Evolutionary conservation across 2,113 vertebrate genomes (phyloP).

Genomic region (Oreochromis tanganicae): DNA sequence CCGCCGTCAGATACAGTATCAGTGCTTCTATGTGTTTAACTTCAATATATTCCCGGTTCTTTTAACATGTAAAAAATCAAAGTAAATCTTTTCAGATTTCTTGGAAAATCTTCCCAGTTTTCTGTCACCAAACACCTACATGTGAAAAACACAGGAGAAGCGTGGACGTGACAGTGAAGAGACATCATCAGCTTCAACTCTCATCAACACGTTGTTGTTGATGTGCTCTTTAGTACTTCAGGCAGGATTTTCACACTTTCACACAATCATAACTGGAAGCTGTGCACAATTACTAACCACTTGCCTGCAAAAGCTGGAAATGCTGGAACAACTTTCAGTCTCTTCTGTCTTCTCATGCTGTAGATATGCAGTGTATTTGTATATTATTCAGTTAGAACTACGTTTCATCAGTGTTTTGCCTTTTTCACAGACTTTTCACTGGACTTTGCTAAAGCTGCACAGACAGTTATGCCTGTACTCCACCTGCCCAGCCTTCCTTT

Average conservation of each 20-base stretch:
- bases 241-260: conserved; percentile 11
- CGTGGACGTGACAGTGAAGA: background rate
- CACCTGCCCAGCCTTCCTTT: background rate
- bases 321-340: background rate
- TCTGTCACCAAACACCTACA: background rate
- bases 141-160: background rate
- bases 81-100: background rate
- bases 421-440: background rate
- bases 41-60: background rate
- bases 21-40: background rate
- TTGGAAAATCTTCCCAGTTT: background rate
- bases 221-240: background rate
- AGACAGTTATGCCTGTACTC: background rate
- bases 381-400: background rate
- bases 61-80: background rate
- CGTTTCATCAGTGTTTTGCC: background rate
- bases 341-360: background rate
- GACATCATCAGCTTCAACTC: background rate
- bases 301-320: background rate
- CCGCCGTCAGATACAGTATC: background rate
- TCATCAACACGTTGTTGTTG: conserved; percentile 21
- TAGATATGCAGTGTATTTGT: background rate
- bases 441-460: background rate
- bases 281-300: background rate
- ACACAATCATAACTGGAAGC: background rate